Percentiles rank a stretch among this genome's conserved stretches.
Evolutionary conservation across 2,113 vertebrate genomes (phyloP).

Genomic region (Ia io): DNA sequence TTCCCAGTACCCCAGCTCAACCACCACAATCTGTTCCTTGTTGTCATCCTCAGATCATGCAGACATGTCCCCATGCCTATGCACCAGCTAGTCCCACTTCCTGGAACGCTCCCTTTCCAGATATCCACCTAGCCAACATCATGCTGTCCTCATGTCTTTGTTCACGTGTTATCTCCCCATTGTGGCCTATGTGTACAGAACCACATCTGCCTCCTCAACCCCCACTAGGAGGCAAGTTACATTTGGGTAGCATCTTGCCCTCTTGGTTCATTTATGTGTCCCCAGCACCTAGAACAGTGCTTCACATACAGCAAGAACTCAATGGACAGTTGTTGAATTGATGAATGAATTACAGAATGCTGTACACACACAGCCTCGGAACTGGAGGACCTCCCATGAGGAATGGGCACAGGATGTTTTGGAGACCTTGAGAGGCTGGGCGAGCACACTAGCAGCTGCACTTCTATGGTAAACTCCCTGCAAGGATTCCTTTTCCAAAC

Average conservation of each 20-base stretch:
- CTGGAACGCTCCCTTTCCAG: neutral
- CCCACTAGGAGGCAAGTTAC: neutral
- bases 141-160: neutral
- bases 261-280: neutral
- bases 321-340: neutral
- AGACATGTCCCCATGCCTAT: neutral
- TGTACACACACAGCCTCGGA: fast-evolving
- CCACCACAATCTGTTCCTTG: too few species aligned
- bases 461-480: fast-evolving
- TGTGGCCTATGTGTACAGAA: neutral
- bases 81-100: too few species aligned
- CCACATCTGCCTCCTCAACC: fast-evolving
- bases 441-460: fast-evolving
- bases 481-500: neutral
- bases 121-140: too few species aligned
- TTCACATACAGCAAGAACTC: neutral
- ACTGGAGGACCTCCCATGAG: fast-evolving
- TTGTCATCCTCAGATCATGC: neutral
- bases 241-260: too few species aligned
- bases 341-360: too few species aligned
- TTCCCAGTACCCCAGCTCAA: neutral
- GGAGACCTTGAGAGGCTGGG: neutral
- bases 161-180: fast-evolving
- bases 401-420: fast-evolving
- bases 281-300: neutral